Evolutionary conservation across 2,797 vertebrate genomes (phyloP).

Genomic region (Diceros bicornis): DNA sequence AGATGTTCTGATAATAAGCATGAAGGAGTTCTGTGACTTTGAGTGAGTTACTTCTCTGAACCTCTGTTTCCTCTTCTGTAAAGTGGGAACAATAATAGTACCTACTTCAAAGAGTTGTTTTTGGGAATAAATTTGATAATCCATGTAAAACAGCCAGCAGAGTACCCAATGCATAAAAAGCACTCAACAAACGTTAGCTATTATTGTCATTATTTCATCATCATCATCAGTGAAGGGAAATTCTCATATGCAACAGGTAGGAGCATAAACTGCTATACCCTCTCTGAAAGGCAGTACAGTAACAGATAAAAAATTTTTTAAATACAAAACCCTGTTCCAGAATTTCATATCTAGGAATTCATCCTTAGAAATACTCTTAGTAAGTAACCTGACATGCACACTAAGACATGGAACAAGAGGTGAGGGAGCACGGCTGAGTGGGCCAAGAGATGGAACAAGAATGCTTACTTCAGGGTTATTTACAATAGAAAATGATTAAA

Average conservation of each 20-base stretch:
- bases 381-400: not conserved
- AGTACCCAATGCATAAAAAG: not conserved
- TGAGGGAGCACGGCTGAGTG: no score
- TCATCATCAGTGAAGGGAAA: not conserved
- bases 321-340: not conserved
- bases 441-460: not conserved
- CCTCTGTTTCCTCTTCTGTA: not conserved
- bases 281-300: not conserved
- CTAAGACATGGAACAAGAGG: not conserved
- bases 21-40: not conserved
- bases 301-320: not conserved
- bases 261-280: not conserved
- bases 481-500: not conserved
- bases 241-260: not conserved
- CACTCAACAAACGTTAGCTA: not conserved
- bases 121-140: conserved; percentile 43
- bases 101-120: not conserved
- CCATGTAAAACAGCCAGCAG: not conserved
- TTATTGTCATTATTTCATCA: not conserved
- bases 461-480: not conserved
- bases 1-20: not conserved
- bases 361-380: not conserved
- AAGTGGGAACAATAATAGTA: not conserved
- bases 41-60: not conserved
- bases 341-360: not conserved